Evolutionary conservation across 2,113 vertebrate species (phyloP), one percentile per base, ranked within the genome.

Genomic region (Bombycilla garrulus): DNA sequence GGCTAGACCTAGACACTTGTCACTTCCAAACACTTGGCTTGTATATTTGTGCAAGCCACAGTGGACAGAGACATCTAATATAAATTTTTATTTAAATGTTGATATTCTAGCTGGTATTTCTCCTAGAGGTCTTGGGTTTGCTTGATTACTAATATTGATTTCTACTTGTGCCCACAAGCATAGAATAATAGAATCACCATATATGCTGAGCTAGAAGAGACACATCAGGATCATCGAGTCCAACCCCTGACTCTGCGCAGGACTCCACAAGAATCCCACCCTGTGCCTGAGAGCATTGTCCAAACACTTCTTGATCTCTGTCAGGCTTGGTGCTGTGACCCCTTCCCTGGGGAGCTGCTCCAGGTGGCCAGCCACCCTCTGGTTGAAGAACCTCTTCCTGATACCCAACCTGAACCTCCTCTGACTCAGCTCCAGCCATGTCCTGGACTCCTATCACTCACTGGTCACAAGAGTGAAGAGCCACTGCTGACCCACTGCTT

Each of bases 161-260:
- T 73, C 42, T 54, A 6, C 23, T 62, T 42, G 35, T 5, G 15
- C 21, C 28, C 4, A 5, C 26, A 62, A 60, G 23, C 50, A 50
- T 1, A 35, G 48, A 64, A 73, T 64, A 10, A 47, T 12, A 47
- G 48, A 73, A 73, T 28, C 15, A 28, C 28, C 0, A 2, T 28
- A 47, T 23, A 47, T 15, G n/a, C 40, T 38, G 28, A 54, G 15
- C 23, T 73, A 45, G 40, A 38, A 38, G 18, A 33, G 28, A 64
- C 2, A 1, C 14, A 23, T 45, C 18, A 45, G 33, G 48, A 62
- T 36, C n/a, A 83, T 10, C 0, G 0, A 48, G 5, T 48, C 20
- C 70, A 65, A 13, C 12, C 57, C 24, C 60, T 85, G 44, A 48
- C 24, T 10, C 42, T 5, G 24, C 0, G 0, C 24, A 56, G n/a